Percentiles rank a stretch among this genome's conserved stretches.
phyloP scores from a whole-genome alignment of 2,797 vertebrate species.

The Sorex maritimensis region DNA sequence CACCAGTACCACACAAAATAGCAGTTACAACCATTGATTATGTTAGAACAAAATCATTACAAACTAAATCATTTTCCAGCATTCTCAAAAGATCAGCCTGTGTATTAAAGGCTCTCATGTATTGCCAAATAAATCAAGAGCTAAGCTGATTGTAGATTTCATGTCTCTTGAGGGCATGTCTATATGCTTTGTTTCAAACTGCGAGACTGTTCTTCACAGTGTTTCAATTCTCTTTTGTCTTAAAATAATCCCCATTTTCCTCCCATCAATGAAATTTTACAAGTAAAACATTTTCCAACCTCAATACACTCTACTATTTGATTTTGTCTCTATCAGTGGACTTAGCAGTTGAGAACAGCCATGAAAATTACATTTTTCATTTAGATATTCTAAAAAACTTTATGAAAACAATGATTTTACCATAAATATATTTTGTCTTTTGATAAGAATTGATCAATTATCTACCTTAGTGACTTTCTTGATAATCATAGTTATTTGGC shows the following conservation, averaged over 20 bases:
- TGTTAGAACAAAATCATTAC: neutral
- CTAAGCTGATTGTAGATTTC: neutral
- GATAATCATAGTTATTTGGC: neutral
- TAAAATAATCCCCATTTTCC: neutral
- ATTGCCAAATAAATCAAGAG: neutral
- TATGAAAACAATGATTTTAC: neutral
- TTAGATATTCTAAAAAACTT: slow-evolving; percentile 25
- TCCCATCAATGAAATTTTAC: slow-evolving; percentile 37
- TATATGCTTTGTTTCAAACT: neutral
- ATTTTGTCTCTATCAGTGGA: neutral
- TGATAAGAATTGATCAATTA: neutral
- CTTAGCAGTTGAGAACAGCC: neutral
- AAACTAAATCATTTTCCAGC: slow-evolving; percentile 2
- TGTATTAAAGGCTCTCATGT: neutral
- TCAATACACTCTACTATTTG: neutral
- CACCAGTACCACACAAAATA: neutral
- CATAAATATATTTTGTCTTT: neutral
- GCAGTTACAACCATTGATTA: neutral
- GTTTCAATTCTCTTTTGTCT: neutral
- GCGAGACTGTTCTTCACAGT: neutral
- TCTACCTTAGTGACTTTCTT: fast-evolving
- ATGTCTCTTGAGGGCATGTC: neutral
- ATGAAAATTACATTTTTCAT: neutral
- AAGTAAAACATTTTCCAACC: slow-evolving; percentile 54
- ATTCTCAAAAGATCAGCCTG: neutral